Evolutionary conservation across 2,113 vertebrate genomes (phyloP).

Genomic region (Megaptera novaeangliae): DNA sequence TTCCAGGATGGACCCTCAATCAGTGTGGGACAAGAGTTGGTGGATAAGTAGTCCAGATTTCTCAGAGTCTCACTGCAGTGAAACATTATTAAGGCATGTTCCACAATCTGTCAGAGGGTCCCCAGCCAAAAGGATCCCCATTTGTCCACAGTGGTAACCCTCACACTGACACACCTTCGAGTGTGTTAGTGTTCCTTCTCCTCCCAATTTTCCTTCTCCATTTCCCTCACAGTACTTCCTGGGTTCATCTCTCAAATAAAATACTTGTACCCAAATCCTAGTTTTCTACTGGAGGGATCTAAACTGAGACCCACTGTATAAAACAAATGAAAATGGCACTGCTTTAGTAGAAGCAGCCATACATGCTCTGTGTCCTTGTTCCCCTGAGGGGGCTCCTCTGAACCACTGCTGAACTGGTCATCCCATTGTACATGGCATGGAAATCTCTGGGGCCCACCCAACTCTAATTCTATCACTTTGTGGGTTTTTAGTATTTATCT

Average conservation of each 20-base stretch:
- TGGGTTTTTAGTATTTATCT: neutral
- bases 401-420: neutral
- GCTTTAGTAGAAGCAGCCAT: neutral
- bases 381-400: fast-evolving
- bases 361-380: neutral
- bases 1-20: neutral
- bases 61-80: neutral
- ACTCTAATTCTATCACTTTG: neutral
- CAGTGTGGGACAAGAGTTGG: neutral
- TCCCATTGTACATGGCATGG: neutral
- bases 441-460: neutral
- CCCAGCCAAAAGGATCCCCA: neutral
- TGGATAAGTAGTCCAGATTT: neutral
- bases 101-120: neutral
- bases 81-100: neutral
- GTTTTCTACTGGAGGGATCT: neutral
- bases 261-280: neutral
- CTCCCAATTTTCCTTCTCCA: neutral
- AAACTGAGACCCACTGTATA: neutral
- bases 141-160: neutral
- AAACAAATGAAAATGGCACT: neutral
- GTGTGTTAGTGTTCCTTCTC: neutral
- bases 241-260: neutral
- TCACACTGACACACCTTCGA: neutral
- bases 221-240: neutral